Conservation (phyloP, 2,888 invertebrate species). For the Escarpia spicata region DNA sequence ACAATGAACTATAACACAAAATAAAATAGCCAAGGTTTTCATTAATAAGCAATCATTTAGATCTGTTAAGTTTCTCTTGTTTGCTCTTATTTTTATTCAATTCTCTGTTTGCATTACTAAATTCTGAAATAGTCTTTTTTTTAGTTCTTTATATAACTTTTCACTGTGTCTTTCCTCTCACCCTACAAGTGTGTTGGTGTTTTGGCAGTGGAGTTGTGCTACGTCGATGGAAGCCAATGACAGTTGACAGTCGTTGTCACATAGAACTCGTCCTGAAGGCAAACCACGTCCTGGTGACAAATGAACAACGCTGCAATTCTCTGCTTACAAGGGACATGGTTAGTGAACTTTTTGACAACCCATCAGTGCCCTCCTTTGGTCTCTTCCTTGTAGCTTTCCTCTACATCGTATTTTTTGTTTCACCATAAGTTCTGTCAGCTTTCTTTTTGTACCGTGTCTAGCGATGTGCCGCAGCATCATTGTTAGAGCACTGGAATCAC, state of each 20-base stretch:
- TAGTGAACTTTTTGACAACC: constrained; percentile 21
- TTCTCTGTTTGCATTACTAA: not conserved
- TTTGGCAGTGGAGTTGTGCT: constrained; percentile 78
- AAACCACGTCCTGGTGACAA: constrained; percentile 73
- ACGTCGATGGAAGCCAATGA: constrained; percentile 77
- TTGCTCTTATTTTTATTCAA: not conserved
- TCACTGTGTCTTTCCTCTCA: not conserved
- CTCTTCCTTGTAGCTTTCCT: too few relatives aligned
- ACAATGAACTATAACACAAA: too few relatives aligned
- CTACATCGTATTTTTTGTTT: too few relatives aligned
- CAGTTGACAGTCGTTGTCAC: constrained; percentile 73
- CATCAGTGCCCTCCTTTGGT: not conserved
- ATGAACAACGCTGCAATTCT: constrained; percentile 60
- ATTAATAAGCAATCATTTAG: not conserved
- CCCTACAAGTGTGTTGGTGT: not conserved
- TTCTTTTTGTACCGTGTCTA: too few relatives aligned
- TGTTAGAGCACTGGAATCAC: too few relatives aligned
- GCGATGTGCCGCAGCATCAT: too few relatives aligned
- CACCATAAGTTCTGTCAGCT: too few relatives aligned
- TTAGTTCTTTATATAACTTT: not conserved
- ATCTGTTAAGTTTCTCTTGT: not conserved
- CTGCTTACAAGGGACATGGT: constrained; percentile 63
- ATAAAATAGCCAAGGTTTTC: too few relatives aligned
- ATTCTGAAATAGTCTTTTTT: not conserved
- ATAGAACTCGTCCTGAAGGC: constrained; percentile 79